Percentiles rank a stretch among this genome's conserved stretches.
Evolutionary conservation across 2,113 vertebrate species (phyloP).

Genomic region (Myiozetetes cayanensis): DNA sequence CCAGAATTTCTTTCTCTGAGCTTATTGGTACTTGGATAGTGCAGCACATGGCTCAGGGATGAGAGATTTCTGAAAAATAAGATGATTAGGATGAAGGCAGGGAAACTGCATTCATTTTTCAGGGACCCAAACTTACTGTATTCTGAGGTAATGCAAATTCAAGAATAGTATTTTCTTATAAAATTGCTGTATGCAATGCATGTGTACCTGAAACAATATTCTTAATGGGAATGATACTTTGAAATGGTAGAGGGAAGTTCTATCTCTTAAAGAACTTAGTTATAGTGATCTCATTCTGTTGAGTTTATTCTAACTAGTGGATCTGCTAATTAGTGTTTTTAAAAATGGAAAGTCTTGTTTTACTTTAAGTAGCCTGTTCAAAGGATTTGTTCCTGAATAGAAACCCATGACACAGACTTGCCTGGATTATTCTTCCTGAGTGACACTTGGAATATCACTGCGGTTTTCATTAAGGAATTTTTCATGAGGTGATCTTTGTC

Average conservation of each 20-base stretch:
- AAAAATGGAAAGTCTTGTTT: background rate
- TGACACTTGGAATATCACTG: background rate
- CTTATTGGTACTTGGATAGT: background rate
- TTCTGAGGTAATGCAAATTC: background rate
- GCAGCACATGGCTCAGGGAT: background rate
- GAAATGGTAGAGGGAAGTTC: background rate
- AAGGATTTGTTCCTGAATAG: background rate
- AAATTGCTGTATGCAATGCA: fast-evolving
- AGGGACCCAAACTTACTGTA: background rate
- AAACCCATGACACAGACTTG: background rate
- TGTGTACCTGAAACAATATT: background rate
- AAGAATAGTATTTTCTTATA: background rate
- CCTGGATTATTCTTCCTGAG: background rate
- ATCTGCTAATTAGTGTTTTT: background rate
- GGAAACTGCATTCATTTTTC: background rate
- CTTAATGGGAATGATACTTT: background rate
- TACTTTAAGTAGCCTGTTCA: background rate
- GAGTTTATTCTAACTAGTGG: background rate
- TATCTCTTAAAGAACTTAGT: background rate
- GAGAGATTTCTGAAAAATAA: background rate
- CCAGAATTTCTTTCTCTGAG: background rate
- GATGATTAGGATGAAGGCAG: background rate
- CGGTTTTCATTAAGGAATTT: background rate
- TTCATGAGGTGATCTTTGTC: background rate
- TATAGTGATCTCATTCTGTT: background rate